Conservation (phyloP, 2,888 invertebrate genomes). For the Lydus trimaculatus region DNA sequence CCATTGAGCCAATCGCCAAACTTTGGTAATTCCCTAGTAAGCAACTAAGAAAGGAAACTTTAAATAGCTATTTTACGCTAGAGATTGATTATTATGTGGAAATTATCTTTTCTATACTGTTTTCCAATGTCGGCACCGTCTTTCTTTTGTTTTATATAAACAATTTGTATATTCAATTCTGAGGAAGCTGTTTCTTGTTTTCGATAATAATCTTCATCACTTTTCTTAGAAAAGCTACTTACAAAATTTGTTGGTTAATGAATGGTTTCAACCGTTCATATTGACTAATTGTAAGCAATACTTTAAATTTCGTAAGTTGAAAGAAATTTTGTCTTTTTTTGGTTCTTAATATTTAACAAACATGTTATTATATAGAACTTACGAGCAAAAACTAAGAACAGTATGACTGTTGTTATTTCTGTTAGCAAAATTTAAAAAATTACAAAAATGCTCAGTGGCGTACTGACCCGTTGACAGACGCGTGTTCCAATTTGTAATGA, state of each 20-base stretch:
- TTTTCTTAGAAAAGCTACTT: background rate
- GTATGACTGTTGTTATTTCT: background rate
- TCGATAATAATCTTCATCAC: background rate
- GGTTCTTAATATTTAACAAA: background rate
- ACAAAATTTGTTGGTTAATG: too few species aligned
- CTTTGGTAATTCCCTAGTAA: background rate
- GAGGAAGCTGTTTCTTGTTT: too few species aligned
- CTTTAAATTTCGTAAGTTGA: too few species aligned
- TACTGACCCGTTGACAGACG: too few species aligned
- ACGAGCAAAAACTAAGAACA: background rate
- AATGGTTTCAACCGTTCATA: background rate
- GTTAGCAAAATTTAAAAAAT: background rate
- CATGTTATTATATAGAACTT: background rate
- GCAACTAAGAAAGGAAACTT: background rate
- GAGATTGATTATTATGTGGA: slow-evolving; percentile 8
- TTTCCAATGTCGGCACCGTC: background rate
- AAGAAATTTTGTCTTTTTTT: background rate
- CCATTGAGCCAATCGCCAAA: background rate
- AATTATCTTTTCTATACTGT: background rate
- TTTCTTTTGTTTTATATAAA: background rate
- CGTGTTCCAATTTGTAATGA: too few species aligned
- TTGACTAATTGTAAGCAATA: too few species aligned
- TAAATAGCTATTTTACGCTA: slow-evolving; percentile 3
- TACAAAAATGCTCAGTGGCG: too few species aligned
- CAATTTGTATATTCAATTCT: too few species aligned